A percentile compares a stretch with the other conserved stretches of the same genome.
These are phyloP conservation scores for Drosophila prostipennis DNA, from an alignment of 2,888 invertebrate genomes.

Conservation along the genomic window DNA sequence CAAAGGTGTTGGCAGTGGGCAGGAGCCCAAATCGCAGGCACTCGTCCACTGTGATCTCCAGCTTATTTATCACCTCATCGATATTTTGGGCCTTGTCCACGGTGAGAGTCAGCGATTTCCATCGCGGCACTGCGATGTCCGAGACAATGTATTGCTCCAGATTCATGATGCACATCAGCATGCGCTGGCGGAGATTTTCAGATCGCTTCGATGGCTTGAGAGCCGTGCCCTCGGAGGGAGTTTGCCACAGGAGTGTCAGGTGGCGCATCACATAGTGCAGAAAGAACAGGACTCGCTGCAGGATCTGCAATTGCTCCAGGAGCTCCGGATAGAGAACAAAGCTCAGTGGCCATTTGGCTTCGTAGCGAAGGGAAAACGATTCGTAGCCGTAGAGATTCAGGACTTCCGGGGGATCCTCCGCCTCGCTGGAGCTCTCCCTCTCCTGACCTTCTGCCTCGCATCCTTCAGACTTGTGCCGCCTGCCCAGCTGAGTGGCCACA, in stretches of 20 bases:
- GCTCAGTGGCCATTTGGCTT: constrained; percentile 60
- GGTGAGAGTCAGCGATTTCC: constrained; percentile 33
- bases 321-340: constrained; percentile 49
- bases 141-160: constrained; percentile 57
- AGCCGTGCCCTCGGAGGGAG: background rate
- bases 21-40: constrained; percentile 41
- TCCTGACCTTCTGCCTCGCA: background rate
- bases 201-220: background rate
- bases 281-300: constrained; percentile 62
- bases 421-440: background rate
- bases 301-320: constrained; percentile 53
- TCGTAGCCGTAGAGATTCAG: constrained; percentile 50
- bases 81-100: constrained; percentile 35
- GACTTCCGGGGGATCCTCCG: background rate
- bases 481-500: constrained; percentile 46
- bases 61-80: constrained; percentile 47
- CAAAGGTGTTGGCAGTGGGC: constrained; percentile 45
- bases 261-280: constrained; percentile 54
- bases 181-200: constrained; percentile 34
- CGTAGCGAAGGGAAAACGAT: constrained; percentile 47
- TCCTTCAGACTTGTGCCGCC: background rate
- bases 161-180: constrained; percentile 42
- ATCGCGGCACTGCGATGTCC: constrained; percentile 53
- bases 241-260: constrained; percentile 16
- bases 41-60: constrained; percentile 45